A percentile compares a stretch with the other conserved stretches of the same genome.
Conservation (phyloP, 2,113 vertebrate genomes). For the Zosterops lateralis region DNA sequence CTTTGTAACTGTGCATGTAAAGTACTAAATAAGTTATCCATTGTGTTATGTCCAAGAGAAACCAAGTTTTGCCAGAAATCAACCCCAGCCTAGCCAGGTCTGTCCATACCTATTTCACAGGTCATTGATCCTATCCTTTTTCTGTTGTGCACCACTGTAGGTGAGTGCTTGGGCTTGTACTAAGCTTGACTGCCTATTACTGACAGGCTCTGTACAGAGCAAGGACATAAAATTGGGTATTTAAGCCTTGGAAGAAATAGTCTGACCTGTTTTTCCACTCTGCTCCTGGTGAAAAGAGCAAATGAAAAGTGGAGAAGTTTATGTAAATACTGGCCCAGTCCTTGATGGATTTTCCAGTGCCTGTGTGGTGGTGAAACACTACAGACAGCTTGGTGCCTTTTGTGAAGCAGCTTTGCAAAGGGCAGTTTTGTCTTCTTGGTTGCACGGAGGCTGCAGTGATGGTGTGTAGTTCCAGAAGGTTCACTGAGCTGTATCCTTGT, state of each 20-base stretch:
- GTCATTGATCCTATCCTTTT: neutral
- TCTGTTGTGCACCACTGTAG: neutral
- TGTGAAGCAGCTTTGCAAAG: neutral
- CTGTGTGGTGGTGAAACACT: neutral
- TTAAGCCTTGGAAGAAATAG: neutral
- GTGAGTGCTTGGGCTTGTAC: neutral
- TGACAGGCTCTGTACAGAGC: neutral
- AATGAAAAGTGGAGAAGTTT: neutral
- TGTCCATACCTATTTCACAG: conserved; percentile 38
- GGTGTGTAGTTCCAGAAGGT: neutral
- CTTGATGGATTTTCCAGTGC: neutral
- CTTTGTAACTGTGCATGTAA: neutral
- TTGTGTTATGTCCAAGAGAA: neutral
- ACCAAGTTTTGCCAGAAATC: neutral
- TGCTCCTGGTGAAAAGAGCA: neutral
- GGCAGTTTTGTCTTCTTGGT: neutral
- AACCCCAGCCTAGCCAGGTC: neutral
- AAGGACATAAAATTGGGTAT: neutral
- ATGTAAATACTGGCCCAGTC: neutral
- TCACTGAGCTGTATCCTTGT: neutral
- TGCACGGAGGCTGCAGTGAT: neutral
- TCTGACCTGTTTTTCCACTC: neutral
- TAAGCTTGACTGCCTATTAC: neutral
- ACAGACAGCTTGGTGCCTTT: neutral
- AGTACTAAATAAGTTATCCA: neutral